These are phyloP conservation scores for Drosophila gaucha DNA, from an alignment of 2,888 invertebrate genomes.

Conservation along the genomic window DNA sequence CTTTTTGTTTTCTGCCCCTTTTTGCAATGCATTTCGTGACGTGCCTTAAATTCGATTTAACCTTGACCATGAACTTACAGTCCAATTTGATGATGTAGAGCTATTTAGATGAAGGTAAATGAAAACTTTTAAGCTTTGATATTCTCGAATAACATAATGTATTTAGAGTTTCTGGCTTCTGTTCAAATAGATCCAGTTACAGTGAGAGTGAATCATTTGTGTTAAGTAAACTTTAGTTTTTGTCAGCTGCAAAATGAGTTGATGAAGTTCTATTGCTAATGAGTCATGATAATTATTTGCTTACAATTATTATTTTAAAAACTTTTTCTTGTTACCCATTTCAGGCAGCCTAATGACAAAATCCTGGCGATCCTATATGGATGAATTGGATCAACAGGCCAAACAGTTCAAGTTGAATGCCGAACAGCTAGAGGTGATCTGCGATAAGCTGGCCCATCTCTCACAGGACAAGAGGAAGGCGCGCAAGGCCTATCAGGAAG, in stretches of 20 bases:
- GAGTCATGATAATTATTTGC: conserved; percentile 5
- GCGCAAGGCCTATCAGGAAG: conserved; percentile 94
- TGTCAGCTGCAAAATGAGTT: conserved; percentile 7
- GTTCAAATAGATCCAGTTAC: not conserved
- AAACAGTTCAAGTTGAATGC: conserved; percentile 93
- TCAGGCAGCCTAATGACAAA: conserved; percentile 88
- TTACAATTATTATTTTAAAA: not conserved
- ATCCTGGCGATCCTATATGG: conserved; percentile 94
- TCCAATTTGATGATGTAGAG: conserved; percentile 3
- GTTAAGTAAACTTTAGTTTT: not conserved
- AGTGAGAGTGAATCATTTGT: conserved; percentile 12
- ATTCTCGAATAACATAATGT: conserved; percentile 4
- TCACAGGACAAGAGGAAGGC: conserved; percentile 95
- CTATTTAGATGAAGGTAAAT: not conserved
- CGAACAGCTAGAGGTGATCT: conserved; percentile 92
- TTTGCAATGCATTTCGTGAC: conserved; percentile 13
- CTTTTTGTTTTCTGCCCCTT: not conserved
- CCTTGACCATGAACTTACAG: conserved; percentile 73
- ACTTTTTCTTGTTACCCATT: not conserved
- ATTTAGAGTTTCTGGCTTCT: not conserved
- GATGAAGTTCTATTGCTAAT: not conserved
- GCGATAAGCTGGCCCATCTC: conserved; percentile 92
- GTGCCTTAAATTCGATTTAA: conserved; percentile 22
- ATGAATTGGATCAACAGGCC: conserved; percentile 94
- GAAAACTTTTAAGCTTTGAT: conserved; percentile 7